Evolutionary conservation across 2,888 invertebrate genomes (phyloP).

Genomic region (Lymantria dispar): DNA sequence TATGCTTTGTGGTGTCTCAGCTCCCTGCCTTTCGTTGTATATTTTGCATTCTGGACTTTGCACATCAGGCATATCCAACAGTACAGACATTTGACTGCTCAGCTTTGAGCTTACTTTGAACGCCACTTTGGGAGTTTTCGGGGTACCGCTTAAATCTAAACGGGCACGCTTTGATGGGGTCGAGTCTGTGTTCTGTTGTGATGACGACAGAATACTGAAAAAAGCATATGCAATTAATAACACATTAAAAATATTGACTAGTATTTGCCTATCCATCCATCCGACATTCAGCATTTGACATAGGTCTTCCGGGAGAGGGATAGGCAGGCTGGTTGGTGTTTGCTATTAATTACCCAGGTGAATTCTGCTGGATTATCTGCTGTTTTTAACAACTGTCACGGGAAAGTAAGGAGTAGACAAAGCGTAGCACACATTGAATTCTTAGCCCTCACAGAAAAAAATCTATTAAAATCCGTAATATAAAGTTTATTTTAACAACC

Average conservation of each 20-base stretch:
- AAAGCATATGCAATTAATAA: background rate
- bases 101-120: slow-evolving; percentile 40
- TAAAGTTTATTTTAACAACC: too few relatives aligned
- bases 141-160: slow-evolving; percentile 42
- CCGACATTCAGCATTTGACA: background rate
- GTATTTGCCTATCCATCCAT: background rate
- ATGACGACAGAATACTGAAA: slow-evolving; percentile 44
- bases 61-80: slow-evolving; percentile 83
- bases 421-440: too few relatives aligned
- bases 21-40: slow-evolving; percentile 42
- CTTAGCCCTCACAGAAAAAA: too few relatives aligned
- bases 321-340: too few relatives aligned
- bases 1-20: slow-evolving; percentile 85
- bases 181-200: slow-evolving; percentile 38
- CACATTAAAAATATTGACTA: background rate
- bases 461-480: too few relatives aligned
- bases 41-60: slow-evolving; percentile 44
- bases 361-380: too few relatives aligned
- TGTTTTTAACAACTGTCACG: too few relatives aligned
- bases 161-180: slow-evolving; percentile 64
- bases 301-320: background rate
- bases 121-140: slow-evolving; percentile 40
- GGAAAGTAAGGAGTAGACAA: too few relatives aligned
- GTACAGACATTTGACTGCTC: slow-evolving; percentile 52
- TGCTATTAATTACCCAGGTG: too few relatives aligned